A percentile compares a stretch with the other conserved stretches of the same genome.
Evolutionary conservation across 2,888 invertebrate species (phyloP).

Genomic region (Phragmatobia fuliginosa): DNA sequence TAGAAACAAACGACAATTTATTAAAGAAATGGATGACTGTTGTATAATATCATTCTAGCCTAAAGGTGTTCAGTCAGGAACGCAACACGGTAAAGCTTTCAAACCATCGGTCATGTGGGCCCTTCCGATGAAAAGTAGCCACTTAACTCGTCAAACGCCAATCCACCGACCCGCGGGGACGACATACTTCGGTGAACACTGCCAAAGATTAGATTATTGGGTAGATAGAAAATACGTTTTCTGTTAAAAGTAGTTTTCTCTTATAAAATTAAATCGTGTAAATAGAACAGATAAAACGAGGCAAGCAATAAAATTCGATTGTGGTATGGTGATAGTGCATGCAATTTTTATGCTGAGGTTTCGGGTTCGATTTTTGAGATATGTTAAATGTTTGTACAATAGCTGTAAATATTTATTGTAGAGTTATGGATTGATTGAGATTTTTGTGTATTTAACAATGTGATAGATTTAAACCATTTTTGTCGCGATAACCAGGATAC

Average conservation of each 20-base stretch:
- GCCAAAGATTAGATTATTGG: conserved; percentile 33
- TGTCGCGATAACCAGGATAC: too few relatives aligned
- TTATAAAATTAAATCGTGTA: not conserved
- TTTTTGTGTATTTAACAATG: too few relatives aligned
- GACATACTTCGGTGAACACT: conserved; percentile 58
- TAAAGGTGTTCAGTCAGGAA: conserved; percentile 62
- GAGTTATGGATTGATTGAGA: too few relatives aligned
- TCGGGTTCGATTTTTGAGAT: too few relatives aligned
- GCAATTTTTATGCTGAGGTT: too few relatives aligned
- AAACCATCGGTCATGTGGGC: conserved; percentile 80
- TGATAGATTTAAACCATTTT: too few relatives aligned
- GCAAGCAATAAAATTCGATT: not conserved
- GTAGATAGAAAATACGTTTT: not conserved
- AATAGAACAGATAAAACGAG: not conserved
- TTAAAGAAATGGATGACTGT: conserved; percentile 36
- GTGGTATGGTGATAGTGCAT: not conserved
- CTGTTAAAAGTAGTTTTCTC: not conserved
- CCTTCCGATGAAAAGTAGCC: conserved; percentile 82
- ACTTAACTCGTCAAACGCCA: conserved; percentile 84
- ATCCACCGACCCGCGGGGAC: conserved; percentile 61
- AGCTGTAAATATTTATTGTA: too few relatives aligned
- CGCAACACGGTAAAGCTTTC: conserved; percentile 82
- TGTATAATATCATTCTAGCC: conserved; percentile 40
- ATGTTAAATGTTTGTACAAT: too few relatives aligned
- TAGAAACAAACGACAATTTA: conserved; percentile 23